Percentiles rank a stretch among this genome's conserved stretches.
Evolutionary conservation across 2,888 invertebrate species (phyloP).

Genomic region (Synergus japonicus): DNA sequence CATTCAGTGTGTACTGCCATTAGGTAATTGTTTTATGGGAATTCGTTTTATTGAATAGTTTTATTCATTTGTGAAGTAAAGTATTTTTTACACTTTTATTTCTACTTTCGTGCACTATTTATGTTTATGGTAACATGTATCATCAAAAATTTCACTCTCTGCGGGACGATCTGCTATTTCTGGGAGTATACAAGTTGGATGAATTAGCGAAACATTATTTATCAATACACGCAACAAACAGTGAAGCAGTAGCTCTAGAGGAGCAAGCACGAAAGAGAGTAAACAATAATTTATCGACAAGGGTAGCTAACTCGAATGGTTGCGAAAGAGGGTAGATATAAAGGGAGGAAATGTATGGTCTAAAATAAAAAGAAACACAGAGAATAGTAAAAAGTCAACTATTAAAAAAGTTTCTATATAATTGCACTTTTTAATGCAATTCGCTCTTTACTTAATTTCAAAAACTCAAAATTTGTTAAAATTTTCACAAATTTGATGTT

Average conservation of each 20-base stretch:
- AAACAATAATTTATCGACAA: constrained; percentile 63
- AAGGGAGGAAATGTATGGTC: constrained; percentile 45
- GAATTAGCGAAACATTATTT: constrained; percentile 38
- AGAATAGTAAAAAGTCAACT: neutral
- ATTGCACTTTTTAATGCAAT: neutral
- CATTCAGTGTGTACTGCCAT: no score
- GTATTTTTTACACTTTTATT: neutral
- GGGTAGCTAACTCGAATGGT: constrained; percentile 43
- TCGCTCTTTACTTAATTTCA: neutral
- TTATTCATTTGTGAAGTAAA: neutral
- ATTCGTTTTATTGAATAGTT: neutral
- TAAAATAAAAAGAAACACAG: constrained; percentile 30
- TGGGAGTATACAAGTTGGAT: constrained; percentile 28
- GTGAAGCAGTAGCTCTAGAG: constrained; percentile 43
- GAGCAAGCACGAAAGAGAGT: constrained; percentile 46
- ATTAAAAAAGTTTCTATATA: neutral
- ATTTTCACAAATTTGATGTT: no score
- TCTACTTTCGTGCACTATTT: neutral
- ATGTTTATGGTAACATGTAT: neutral
- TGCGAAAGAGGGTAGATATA: constrained; percentile 48
- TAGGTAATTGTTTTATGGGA: no score
- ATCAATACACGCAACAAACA: constrained; percentile 40
- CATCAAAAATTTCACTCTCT: neutral
- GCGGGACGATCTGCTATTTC: neutral
- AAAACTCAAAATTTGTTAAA: no score